These are phyloP conservation scores for Drosophila subquinaria DNA, from an alignment of 2,888 invertebrate species.

Conservation along the genomic window DNA sequence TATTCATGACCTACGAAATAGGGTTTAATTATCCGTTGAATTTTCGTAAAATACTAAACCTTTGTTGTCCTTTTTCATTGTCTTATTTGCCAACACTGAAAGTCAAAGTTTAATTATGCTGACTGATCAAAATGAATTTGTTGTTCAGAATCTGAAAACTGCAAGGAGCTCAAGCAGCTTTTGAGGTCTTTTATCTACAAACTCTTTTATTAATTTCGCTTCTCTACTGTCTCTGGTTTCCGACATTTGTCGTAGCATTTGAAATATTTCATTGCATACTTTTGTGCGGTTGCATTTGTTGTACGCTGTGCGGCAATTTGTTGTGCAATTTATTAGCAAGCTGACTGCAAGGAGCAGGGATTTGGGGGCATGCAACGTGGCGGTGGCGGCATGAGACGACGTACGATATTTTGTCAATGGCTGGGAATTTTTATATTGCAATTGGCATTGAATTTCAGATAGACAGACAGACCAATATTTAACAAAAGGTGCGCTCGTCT, in stretches of 20 bases:
- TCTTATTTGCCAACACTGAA: background rate
- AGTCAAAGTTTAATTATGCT: slow-evolving; percentile 19
- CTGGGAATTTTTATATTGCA: slow-evolving; percentile 74
- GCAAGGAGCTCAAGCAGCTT: background rate
- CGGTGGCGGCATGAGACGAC: background rate
- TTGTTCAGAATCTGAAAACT: background rate
- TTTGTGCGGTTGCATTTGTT: slow-evolving; percentile 55
- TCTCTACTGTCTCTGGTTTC: background rate
- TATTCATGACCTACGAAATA: too few relatives aligned
- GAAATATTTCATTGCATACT: slow-evolving; percentile 72
- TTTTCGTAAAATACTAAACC: background rate
- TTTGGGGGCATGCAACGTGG: slow-evolving; percentile 2
- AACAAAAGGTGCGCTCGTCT: slow-evolving; percentile 47
- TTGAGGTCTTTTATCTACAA: background rate
- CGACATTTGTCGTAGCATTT: slow-evolving; percentile 60
- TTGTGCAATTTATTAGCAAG: slow-evolving; percentile 71
- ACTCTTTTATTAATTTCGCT: slow-evolving; percentile 27
- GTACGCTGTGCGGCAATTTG: slow-evolving; percentile 49
- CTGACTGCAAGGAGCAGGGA: background rate
- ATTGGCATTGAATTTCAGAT: slow-evolving; percentile 40
- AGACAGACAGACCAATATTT: slow-evolving; percentile 54
- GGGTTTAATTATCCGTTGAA: too few relatives aligned
- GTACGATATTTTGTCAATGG: slow-evolving; percentile 50
- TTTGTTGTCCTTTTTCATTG: background rate
- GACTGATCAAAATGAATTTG: slow-evolving; percentile 31